Evolutionary conservation across 2,797 vertebrate species (phyloP), one percentile per base, ranked within the genome.

Genomic region (Protonibea diacanthus): DNA sequence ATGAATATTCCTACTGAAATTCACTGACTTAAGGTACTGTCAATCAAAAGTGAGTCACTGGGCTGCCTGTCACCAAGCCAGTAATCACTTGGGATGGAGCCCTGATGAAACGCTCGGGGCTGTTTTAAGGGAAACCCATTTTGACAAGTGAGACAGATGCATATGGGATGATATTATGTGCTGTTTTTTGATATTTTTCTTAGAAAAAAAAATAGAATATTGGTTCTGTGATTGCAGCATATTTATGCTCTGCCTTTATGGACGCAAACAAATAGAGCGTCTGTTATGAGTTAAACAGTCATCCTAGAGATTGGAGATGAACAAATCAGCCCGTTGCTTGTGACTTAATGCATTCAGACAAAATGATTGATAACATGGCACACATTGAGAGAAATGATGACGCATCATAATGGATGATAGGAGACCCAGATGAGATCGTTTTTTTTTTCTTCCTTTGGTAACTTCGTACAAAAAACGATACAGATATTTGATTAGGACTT

Each of bases 51-150:
- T 58, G 10, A 78, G 66, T 77, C 21, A 69, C 23, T 44, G 47
- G 56, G 71, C 47, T 17, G 40, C 66, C 72, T 81, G 78, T 86
- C 80, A 78, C 38, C 6, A 2, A 23, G 42, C 71, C 65, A 42
- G 74, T 88, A 73, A 82, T 85, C 82, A 73, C 70, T 67, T 53
- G 42, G 73, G 75, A 72, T 75, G 20, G 59, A 82, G 65, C 60
- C 61, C 68, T 73, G 71, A 67, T 72, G 76, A 74, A 80, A 74
- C 13, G 60, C 74, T 67, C 7, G 7, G 11, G 68, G 71, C 56
- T 48, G 44, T 86, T 85, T 80, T n/a, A 62, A 76, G n/a, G 59
- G 18, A 62, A 62, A 55, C 45, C 29, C 49, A 56, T 62, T 74
- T 78, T 77, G 75, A 86, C 75, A 72, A 86, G 72, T 45, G 44